Evolutionary conservation across 2,888 invertebrate genomes (phyloP).

Genomic region (Parascotia fuliginaria): DNA sequence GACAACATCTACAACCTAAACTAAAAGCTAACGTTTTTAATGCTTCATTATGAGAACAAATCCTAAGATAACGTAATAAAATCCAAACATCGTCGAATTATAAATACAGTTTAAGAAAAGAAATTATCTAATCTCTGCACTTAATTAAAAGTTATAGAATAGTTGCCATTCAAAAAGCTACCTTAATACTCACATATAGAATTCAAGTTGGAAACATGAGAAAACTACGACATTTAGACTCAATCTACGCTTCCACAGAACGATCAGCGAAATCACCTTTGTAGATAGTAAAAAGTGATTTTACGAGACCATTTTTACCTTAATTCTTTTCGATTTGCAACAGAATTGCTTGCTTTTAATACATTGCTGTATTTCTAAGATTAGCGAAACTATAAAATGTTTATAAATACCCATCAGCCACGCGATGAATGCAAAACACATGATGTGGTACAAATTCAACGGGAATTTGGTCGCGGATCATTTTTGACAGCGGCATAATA

Average conservation of each 20-base stretch:
- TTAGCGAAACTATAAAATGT: slow-evolving; percentile 8
- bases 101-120: slow-evolving; percentile 15
- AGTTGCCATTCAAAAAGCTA: slow-evolving; percentile 6
- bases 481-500: slow-evolving; percentile 38
- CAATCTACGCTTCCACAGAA: slow-evolving; percentile 40
- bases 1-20: neutral
- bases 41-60: neutral
- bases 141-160: slow-evolving; percentile 30
- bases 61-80: slow-evolving; percentile 1
- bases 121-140: slow-evolving; percentile 23
- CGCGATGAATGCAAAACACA: slow-evolving; percentile 28
- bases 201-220: slow-evolving; percentile 2
- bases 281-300: slow-evolving; percentile 48
- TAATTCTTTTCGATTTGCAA: slow-evolving; percentile 21
- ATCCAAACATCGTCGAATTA: slow-evolving; percentile 28
- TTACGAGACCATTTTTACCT: slow-evolving; percentile 42
- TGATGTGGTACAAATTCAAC: slow-evolving; percentile 8
- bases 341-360: slow-evolving; percentile 15
- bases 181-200: slow-evolving; percentile 8
- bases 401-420: slow-evolving; percentile 13
- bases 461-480: slow-evolving; percentile 24
- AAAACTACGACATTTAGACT: slow-evolving; percentile 31
- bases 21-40: neutral
- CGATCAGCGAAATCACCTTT: slow-evolving; percentile 43
- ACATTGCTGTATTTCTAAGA: slow-evolving; percentile 31